Base-by-base conservation (phyloP, 2,113 vertebrate species). In the Electrona antarctica region DNA sequence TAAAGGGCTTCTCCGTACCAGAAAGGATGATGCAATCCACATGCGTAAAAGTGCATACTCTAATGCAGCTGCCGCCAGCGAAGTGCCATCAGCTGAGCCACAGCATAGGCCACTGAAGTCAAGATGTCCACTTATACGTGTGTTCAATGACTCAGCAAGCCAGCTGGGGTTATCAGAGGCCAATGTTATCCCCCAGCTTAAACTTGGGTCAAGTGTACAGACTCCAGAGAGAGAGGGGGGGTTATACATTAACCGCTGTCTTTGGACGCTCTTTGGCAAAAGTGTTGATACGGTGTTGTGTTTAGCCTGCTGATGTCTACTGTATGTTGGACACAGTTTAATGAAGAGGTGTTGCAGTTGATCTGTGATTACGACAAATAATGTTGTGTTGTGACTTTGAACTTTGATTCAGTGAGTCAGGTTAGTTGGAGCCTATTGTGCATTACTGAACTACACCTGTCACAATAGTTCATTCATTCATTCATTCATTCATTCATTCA, bases 181-280 rank as follows among this genome's bases (percentile, higher is more conserved):
- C 91, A 92, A 89, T 70, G 90, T 88, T 87, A 83, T 91, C 83
- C 80, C 74, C 71, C 47, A 47, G 59, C 51, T 71, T 29, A 10
- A 13, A 33, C 21, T 46, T 60, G 14, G 52, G 50, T 46, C 21
- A 50, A 71, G 87, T 77, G 13, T 68, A n/a, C n/a, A n/a, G n/a
- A n/a, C n/a, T n/a, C n/a, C n/a, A 13, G 8, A 13, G 8, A 64
- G 29, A 13, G 2, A 7, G 29, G 29, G 73, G 45, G 29, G 73
- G 45, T 93, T 93, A 93, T 71, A 85, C 11, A 93, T 93, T 93
- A 93, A 93, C 92, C 33, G 76, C 12, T 45, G 46, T 52, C 67
- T 59, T 1, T 60, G 7, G 33, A 56, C 13, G 21, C 28, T 63
- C 29, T 62, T 15, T 71, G 11, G 49, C 57, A 68, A 49, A 33